A percentile compares a stretch with the other conserved stretches of the same genome.
These are phyloP conservation scores for Drosophila acutilabella DNA, from an alignment of 2,888 invertebrate genomes.

Conservation along the genomic window DNA sequence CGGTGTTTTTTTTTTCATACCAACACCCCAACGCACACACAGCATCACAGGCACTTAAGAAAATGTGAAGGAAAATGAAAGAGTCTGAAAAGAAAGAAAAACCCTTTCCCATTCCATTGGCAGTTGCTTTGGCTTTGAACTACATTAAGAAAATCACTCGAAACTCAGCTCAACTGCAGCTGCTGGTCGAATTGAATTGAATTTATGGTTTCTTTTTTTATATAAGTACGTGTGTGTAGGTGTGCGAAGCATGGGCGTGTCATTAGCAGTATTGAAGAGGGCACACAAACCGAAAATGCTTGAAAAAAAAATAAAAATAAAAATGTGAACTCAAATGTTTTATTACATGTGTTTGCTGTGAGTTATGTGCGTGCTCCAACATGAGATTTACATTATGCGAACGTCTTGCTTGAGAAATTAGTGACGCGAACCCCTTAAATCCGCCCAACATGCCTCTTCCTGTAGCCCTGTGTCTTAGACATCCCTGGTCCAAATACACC, in stretches of 20 bases:
- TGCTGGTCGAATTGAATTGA: conserved; percentile 77
- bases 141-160: conserved; percentile 67
- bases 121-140: conserved; percentile 50
- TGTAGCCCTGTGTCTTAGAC: too few relatives aligned
- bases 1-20: too few relatives aligned
- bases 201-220: conserved; percentile 51
- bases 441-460: too few relatives aligned
- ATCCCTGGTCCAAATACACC: neutral
- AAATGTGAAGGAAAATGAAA: conserved; percentile 30
- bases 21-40: neutral
- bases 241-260: conserved; percentile 34
- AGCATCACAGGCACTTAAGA: conserved; percentile 53
- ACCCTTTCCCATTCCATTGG: conserved; percentile 50
- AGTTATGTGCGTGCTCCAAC: conserved; percentile 63
- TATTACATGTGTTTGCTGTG: conserved; percentile 62
- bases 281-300: conserved; percentile 8
- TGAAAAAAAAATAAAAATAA: neutral
- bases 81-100: conserved; percentile 1
- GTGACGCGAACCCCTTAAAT: neutral
- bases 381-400: conserved; percentile 71
- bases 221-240: neutral
- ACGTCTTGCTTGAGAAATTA: conserved; percentile 50
- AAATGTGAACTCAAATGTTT: conserved; percentile 58
- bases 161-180: conserved; percentile 71
- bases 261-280: conserved; percentile 47